Conservation (phyloP, 2,888 invertebrate species). For the Cybosia mesomella region DNA sequence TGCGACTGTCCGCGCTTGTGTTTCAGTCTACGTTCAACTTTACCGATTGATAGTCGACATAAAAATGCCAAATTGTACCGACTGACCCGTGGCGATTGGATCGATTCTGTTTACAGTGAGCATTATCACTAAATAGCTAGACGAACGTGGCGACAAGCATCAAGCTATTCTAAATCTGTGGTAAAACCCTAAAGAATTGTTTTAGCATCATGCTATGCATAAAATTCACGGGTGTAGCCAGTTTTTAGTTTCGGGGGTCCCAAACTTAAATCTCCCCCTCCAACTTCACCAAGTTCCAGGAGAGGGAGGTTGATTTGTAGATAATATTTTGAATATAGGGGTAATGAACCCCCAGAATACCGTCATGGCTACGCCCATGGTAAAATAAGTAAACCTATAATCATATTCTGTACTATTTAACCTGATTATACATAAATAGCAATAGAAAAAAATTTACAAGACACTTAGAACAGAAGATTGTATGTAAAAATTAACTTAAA, state of each 20-base stretch:
- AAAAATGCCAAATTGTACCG: not conserved
- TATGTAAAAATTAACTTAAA: constrained; percentile 24
- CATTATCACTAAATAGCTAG: too few species aligned
- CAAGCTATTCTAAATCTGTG: not conserved
- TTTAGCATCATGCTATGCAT: not conserved
- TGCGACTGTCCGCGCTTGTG: too few species aligned
- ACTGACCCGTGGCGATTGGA: too few species aligned
- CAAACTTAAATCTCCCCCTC: too few species aligned
- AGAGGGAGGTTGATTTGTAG: not conserved
- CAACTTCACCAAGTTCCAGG: too few species aligned
- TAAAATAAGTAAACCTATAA: constrained; percentile 2
- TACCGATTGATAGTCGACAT: too few species aligned
- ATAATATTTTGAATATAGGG: not conserved
- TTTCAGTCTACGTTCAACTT: too few species aligned
- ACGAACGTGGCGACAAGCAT: not conserved
- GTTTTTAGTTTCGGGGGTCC: not conserved
- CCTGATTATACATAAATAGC: constrained; percentile 11
- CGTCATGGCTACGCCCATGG: not conserved
- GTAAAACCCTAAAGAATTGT: not conserved
- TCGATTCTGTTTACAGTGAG: too few species aligned
- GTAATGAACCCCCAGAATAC: not conserved
- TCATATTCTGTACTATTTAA: constrained; percentile 11
- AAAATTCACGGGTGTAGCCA: not conserved
- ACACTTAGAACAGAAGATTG: constrained; percentile 18
- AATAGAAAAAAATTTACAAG: constrained; percentile 18